Percentiles rank a stretch among this genome's conserved stretches.
These are phyloP conservation scores for Drosophila sucinea DNA, from an alignment of 1,140 invertebrate species.

Conservation along the genomic window DNA sequence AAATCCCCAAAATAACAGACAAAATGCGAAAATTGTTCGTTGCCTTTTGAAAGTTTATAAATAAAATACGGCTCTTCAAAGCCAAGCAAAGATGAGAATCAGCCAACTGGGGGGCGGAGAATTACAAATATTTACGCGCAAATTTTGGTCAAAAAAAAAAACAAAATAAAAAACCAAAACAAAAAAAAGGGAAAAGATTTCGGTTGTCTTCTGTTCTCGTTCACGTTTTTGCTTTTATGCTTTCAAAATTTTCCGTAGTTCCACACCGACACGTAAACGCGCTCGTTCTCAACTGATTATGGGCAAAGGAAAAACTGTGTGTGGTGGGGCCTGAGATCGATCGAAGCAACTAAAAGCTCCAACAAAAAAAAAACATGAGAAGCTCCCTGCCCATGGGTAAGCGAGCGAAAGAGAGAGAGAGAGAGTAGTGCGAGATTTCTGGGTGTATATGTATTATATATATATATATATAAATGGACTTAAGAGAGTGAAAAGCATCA, in stretches of 20 bases:
- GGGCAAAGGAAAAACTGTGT: slow-evolving; percentile 62
- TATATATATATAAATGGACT: slow-evolving; percentile 6
- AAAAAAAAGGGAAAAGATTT: slow-evolving; percentile 2
- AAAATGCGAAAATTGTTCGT: slow-evolving; percentile 29
- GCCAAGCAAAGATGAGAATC: slow-evolving; percentile 15
- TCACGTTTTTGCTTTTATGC: background rate
- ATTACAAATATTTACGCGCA: slow-evolving; percentile 28
- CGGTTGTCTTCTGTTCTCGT: background rate
- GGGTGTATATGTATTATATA: background rate
- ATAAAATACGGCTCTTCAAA: slow-evolving; percentile 51
- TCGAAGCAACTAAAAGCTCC: slow-evolving; percentile 44
- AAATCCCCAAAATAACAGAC: slow-evolving; percentile 50
- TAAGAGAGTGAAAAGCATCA: slow-evolving; percentile 10
- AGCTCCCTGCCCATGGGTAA: slow-evolving; percentile 31
- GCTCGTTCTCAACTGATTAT: slow-evolving; percentile 59
- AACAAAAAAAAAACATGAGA: slow-evolving; percentile 24
- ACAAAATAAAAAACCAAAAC: slow-evolving; percentile 1
- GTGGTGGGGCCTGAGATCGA: slow-evolving; percentile 36
- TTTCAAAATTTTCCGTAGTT: slow-evolving; percentile 22
- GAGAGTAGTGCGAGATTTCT: slow-evolving; percentile 17
- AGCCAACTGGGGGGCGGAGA: background rate
- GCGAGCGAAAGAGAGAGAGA: slow-evolving; percentile 36
- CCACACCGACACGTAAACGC: slow-evolving; percentile 46
- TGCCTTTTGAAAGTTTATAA: slow-evolving; percentile 44
- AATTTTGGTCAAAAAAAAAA: slow-evolving; percentile 9